These are phyloP conservation scores for Ranitomeya imitator DNA, from an alignment of 2,113 vertebrate species.

Conservation along the genomic window DNA sequence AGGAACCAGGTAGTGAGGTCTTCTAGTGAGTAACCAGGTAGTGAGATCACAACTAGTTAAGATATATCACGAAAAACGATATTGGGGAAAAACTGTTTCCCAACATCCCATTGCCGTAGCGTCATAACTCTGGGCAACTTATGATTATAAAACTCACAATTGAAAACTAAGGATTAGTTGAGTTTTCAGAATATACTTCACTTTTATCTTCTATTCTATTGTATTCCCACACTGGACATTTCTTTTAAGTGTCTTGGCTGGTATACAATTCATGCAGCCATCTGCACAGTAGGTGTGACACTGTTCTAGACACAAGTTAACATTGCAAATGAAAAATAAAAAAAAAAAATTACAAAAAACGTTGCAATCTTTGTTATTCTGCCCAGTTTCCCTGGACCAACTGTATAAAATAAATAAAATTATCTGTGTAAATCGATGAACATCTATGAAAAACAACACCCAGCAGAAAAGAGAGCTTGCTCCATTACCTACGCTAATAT, in stretches of 20 bases:
- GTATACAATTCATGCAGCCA: slow-evolving; percentile 82
- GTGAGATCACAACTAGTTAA: not conserved
- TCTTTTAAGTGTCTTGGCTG: slow-evolving; percentile 91
- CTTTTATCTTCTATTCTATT: slow-evolving; percentile 79
- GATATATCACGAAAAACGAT: not conserved
- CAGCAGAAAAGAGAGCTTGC: slow-evolving; percentile 93
- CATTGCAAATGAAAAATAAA: slow-evolving; percentile 79
- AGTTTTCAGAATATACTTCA: slow-evolving; percentile 80
- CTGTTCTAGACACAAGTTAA: slow-evolving; percentile 83
- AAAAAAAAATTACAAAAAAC: slow-evolving; percentile 83
- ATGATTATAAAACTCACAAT: not conserved
- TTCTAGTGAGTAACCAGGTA: not conserved
- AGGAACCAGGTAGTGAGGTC: not conserved
- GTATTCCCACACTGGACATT: slow-evolving; percentile 82
- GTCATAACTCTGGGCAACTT: not conserved
- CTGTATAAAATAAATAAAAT: slow-evolving; percentile 97
- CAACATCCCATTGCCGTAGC: not conserved
- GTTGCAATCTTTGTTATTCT: slow-evolving; percentile 88
- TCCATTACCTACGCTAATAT: slow-evolving; percentile 99
- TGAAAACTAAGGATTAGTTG: slow-evolving; percentile 77
- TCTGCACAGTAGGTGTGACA: slow-evolving; percentile 82
- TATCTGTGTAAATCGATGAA: slow-evolving; percentile 95
- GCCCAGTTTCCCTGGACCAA: slow-evolving; percentile 85
- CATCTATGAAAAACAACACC: slow-evolving; percentile 95
- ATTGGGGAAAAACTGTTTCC: no score